Percentiles rank a stretch among this genome's conserved stretches.
Conservation (phyloP, 1,140 invertebrate genomes). For the Drosophila kepulauana region DNA sequence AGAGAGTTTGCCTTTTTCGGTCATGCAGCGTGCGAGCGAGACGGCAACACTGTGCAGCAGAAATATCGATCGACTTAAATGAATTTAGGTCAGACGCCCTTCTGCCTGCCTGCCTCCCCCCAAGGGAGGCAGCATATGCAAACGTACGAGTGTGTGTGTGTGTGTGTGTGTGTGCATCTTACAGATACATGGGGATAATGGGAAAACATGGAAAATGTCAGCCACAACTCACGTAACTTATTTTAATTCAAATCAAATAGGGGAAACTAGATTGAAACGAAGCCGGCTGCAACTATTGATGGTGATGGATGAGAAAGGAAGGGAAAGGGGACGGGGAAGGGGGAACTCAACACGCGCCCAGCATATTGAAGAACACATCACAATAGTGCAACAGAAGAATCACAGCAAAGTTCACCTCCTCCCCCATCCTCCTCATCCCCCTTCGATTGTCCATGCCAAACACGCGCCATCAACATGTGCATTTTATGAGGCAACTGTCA, state of each 20-base stretch:
- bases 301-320: background rate
- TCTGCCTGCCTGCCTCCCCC: constrained; percentile 15
- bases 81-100: constrained; percentile 73
- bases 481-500: constrained; percentile 72
- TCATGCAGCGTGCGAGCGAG: constrained; percentile 48
- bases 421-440: background rate
- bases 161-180: constrained; percentile 52
- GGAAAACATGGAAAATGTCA: constrained; percentile 64
- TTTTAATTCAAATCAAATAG: constrained; percentile 79
- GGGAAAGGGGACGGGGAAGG: too few relatives aligned
- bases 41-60: constrained; percentile 38
- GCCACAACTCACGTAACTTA: constrained; percentile 76
- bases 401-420: background rate
- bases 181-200: constrained; percentile 49
- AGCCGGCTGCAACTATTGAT: constrained; percentile 40
- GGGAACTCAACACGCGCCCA: constrained; percentile 25
- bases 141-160: background rate
- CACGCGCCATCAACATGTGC: constrained; percentile 80
- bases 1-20: constrained; percentile 59
- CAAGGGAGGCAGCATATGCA: constrained; percentile 9
- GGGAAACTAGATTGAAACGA: constrained; percentile 71
- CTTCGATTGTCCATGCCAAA: constrained; percentile 64
- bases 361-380: constrained; percentile 40
- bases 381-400: constrained; percentile 46
- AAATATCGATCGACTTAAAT: constrained; percentile 82